Evolutionary conservation across 2,113 vertebrate species (phyloP).

Genomic region (Dunckerocampus dactyliophorus): DNA sequence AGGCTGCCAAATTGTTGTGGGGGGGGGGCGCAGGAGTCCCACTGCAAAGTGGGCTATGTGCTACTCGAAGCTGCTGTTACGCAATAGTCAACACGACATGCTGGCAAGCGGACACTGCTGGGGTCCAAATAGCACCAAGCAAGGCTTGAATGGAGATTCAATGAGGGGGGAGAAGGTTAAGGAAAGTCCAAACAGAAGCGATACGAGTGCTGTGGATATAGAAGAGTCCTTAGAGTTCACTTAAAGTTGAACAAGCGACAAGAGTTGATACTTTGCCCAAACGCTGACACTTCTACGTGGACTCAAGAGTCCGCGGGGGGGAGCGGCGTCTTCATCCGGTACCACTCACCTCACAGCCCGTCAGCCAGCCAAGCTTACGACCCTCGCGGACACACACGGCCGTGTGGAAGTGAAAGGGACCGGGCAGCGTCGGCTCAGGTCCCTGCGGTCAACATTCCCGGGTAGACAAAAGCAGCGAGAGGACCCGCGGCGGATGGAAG

Average conservation of each 20-base stretch:
- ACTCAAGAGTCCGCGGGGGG: neutral
- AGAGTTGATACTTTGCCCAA: neutral
- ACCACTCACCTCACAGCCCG: constrained; percentile 51
- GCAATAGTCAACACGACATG: constrained; percentile 44
- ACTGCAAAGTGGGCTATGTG: constrained; percentile 22
- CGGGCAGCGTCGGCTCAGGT: constrained; percentile 42
- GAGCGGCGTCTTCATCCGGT: constrained; percentile 4
- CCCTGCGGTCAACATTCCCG: constrained; percentile 58
- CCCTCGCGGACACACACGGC: constrained; percentile 6
- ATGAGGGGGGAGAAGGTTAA: constrained; percentile 5
- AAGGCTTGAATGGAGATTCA: neutral
- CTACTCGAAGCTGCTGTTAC: constrained; percentile 36
- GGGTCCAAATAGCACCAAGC: constrained; percentile 10
- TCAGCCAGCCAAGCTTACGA: constrained; percentile 9
- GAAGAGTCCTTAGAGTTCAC: neutral
- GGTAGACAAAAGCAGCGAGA: constrained; percentile 18
- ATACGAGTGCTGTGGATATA: neutral
- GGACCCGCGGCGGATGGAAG: constrained; percentile 1
- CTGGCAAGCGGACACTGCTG: constrained; percentile 5
- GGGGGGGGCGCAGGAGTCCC: constrained; percentile 6
- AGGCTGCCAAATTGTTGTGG: constrained; percentile 12
- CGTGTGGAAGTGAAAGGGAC: constrained; percentile 16
- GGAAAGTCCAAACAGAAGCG: constrained; percentile 1
- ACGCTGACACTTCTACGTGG: neutral
- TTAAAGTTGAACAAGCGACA: neutral